Evolutionary conservation across 2,888 invertebrate genomes (phyloP), one percentile per base, ranked within the genome.

Genomic region (Eupithecia subumbrata): DNA sequence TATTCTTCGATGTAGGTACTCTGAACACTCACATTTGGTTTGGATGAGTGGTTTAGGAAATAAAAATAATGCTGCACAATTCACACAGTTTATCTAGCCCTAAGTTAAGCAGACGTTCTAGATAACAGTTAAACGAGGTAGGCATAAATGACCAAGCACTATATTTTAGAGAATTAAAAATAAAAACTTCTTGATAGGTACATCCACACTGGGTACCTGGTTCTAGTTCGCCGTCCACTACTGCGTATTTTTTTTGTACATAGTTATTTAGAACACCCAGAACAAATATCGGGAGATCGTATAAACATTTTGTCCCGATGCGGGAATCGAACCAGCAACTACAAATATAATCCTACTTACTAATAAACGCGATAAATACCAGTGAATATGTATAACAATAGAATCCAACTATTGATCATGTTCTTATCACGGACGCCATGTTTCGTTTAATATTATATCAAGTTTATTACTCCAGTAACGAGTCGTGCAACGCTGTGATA

Each of bases 391-490:
- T 30, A 30, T 30, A 30, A 30, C 30, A 30, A 25, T 25, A 60
- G 22, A 60, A 60, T 25, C 63, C 63, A 2, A 30, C 30, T 30
- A 63, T 63, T 14, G 63, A 30, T 30, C 30, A 64, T 34, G 34
- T 64, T 64, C 64, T 18, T 64, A 64, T 64, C 34, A 34, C 9
- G 30, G 34, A 34, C 18, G 64, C 74, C 80, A 80, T 79, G 79
- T 78, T 80, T 81, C 66, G 80, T 80, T 69, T 72, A 66, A 84
- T 88, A 87, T 60, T 60, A 60, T 85, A 88, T 87, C 86, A 87
- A 86, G 85, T 88, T 90, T 87, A 90, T 89, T 88, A 85, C 84
- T 74, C 80, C 77, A 84, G 84, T 87, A 87, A 85, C 60, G 81
- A 84, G 81, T 80, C 86, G 81, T 87, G 86, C 84, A 84, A 82